phyloP scores from a whole-genome alignment of 35 echinoderm and acorn worm species.

The Amphiura filiformis region DNA sequence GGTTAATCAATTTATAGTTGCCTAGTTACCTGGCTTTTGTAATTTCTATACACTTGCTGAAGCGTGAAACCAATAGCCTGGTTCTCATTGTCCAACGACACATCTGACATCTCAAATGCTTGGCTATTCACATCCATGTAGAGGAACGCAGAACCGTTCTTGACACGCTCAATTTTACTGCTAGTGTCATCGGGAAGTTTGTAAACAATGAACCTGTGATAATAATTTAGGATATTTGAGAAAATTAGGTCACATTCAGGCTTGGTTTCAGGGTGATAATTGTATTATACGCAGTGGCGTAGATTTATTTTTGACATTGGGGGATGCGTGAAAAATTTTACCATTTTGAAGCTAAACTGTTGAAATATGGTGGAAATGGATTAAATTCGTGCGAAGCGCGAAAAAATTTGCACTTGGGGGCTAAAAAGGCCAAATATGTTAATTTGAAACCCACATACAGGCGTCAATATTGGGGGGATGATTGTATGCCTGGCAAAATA shows the following conservation, averaged over 20 bases:
- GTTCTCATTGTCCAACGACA: slow-evolving; percentile 25
- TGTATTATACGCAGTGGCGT: not conserved
- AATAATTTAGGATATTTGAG: not conserved
- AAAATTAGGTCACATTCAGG: not conserved
- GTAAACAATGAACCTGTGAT: slow-evolving; percentile 66
- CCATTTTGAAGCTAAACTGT: not conserved
- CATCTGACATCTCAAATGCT: slow-evolving; percentile 1
- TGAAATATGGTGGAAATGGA: too few relatives aligned
- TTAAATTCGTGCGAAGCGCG: too few relatives aligned
- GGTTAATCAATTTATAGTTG: too few relatives aligned
- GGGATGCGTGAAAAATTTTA: not conserved
- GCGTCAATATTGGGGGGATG: too few relatives aligned
- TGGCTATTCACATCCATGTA: slow-evolving; percentile 57
- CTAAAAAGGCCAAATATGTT: too few relatives aligned
- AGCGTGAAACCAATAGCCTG: slow-evolving; percentile 49
- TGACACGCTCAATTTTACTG: not conserved
- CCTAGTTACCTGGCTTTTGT: slow-evolving; percentile 21
- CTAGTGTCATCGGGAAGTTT: slow-evolving; percentile 24
- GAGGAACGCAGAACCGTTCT: slow-evolving; percentile 28
- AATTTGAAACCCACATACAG: too few relatives aligned
- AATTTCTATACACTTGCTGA: slow-evolving; percentile 55
- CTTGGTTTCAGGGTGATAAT: too few relatives aligned
- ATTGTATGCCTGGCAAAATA: too few relatives aligned
- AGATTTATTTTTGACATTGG: not conserved
- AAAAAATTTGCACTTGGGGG: too few relatives aligned